Evolutionary conservation across 2,797 vertebrate species (phyloP).

Genomic region (Cercopithecus hamlyni): DNA sequence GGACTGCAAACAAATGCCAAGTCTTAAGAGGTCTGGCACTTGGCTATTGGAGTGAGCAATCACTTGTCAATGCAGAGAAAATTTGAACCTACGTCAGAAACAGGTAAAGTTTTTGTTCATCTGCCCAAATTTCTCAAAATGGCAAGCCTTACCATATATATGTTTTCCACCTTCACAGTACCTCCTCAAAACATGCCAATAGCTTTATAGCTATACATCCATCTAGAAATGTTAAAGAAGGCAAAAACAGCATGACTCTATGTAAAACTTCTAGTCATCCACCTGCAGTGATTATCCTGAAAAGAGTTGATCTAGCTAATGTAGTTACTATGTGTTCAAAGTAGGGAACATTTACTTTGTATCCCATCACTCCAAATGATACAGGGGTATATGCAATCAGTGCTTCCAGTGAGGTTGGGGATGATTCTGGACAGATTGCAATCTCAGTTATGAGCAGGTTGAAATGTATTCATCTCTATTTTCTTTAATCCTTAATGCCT

Average conservation of each 20-base stretch:
- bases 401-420: slow-evolving; percentile 84
- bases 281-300: slow-evolving; percentile 82
- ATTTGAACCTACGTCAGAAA: not conserved
- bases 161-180: slow-evolving; percentile 80
- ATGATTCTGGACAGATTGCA: slow-evolving; percentile 80
- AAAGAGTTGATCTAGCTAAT: slow-evolving; percentile 80
- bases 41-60: not conserved
- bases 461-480: not conserved
- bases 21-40: not conserved
- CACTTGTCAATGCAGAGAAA: not conserved
- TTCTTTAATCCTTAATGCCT: not conserved
- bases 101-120: not conserved
- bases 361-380: slow-evolving; percentile 83
- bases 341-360: slow-evolving; percentile 83
- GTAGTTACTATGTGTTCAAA: slow-evolving; percentile 79
- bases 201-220: slow-evolving; percentile 82
- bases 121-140: not conserved
- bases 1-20: not conserved
- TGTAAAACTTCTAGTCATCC: slow-evolving; percentile 84
- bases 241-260: slow-evolving; percentile 85
- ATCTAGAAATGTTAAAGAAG: slow-evolving; percentile 84
- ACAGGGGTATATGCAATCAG: slow-evolving; percentile 83
- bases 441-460: slow-evolving; percentile 79
- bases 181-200: slow-evolving; percentile 85
- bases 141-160: slow-evolving; percentile 34